Base-by-base conservation (phyloP, 2,113 vertebrate genomes). In the Glareola pratincola region DNA sequence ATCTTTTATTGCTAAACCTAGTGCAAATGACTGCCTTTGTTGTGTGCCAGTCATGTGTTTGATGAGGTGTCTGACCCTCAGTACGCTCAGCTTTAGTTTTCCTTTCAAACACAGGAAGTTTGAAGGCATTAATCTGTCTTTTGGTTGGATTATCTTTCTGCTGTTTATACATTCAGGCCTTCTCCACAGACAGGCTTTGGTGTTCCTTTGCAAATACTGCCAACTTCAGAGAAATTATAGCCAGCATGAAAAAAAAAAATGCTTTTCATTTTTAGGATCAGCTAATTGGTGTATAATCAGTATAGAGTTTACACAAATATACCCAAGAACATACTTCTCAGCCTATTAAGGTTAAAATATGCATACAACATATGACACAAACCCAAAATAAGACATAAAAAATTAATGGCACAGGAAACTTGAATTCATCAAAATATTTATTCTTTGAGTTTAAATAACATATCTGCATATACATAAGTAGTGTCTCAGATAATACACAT, bases 281-380 rank as follows among this genome's bases (percentile, higher is more conserved):
- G 76, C 79, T 96, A 94, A 96, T 96, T 95, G 80, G 89, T 78
- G 18, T 86, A 47, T 89, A 86, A 86, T 96, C 76, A 91, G 57
- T 51, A 82, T 63, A 71, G 32, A 90, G 72, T 90, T 93, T 94
- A 76, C 63, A 91, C 74, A 88, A 62, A 92, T 83, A 79, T 32
- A 37, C 85, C 45, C 56, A 91, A 67, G 89, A 96, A 87, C 68
- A 77, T 91, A 89, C 83, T 92, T 94, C 83, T 94, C 86, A 84
- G 83, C 29, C 51, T 94, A 27, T 81, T 97, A 92, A 96, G 88
- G 94, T 95, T 96, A 95, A 91, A 95, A 84, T 91, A 73, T 26
- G 34, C 72, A 14, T 39, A 37, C 47, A 91, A 59, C 79, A 77
- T 79, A 88, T 50, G 63, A 94, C 79, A 89, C 64, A 90, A 92